Evolutionary conservation across 2,113 vertebrate genomes (phyloP).

Genomic region (Ovis aries): ARS-UI_Ramb_v3.0 NC_056057.1:31718501-31719000

Average conservation of each 20-base stretch:
- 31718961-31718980: background rate
- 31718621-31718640: background rate
- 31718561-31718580: background rate
- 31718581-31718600: conserved; percentile 2
- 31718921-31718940: background rate
- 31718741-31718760: background rate
- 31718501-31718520: too few relatives aligned
- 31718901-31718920: background rate
- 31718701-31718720: background rate
- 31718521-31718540: too few relatives aligned
- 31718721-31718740: background rate
- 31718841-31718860: background rate
- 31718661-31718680: background rate
- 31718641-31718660: background rate
- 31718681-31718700: background rate
- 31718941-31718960: background rate
- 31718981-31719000: background rate
- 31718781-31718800: background rate
- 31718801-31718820: background rate
- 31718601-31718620: background rate
- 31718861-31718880: background rate
- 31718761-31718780: background rate
- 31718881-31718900: background rate
- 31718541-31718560: background rate
- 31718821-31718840: background rate